Conservation (phyloP, 2,113 vertebrate species). For the Rynchops niger region DNA sequence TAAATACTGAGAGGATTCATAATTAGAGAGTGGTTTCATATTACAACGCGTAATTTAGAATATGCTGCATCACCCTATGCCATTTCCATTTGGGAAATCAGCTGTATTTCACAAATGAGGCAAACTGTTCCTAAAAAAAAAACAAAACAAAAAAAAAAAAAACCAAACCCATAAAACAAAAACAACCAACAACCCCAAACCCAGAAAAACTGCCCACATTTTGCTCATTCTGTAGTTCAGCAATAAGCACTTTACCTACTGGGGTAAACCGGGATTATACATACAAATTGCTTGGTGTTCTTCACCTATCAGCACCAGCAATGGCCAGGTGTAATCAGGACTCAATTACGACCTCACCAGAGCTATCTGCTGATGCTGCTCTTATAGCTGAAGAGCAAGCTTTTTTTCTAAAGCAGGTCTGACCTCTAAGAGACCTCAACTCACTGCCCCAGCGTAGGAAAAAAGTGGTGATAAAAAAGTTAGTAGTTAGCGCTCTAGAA, state of each 20-base stretch:
- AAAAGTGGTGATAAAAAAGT: constrained; percentile 6
- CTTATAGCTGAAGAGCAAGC: not conserved
- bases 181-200: not conserved
- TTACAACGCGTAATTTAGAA: not conserved
- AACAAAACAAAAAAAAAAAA: too few species aligned
- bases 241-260: not conserved
- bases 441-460: not conserved
- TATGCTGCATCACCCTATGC: not conserved
- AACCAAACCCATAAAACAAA: not conserved
- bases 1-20: not conserved
- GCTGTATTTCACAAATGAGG: not conserved
- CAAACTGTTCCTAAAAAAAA: not conserved
- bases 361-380: not conserved
- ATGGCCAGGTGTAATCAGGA: not conserved
- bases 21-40: not conserved
- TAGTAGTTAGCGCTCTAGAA: constrained; percentile 4
- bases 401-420: not conserved
- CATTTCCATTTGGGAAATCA: not conserved
- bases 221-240: not conserved
- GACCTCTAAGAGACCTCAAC: not conserved
- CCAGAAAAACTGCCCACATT: not conserved
- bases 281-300: not conserved
- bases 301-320: not conserved
- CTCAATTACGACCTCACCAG: not conserved
- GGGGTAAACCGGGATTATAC: not conserved